Evolutionary conservation across 2,888 invertebrate species (phyloP), one percentile per base, ranked within the genome.

Genomic region (Auanema sp.): DNA sequence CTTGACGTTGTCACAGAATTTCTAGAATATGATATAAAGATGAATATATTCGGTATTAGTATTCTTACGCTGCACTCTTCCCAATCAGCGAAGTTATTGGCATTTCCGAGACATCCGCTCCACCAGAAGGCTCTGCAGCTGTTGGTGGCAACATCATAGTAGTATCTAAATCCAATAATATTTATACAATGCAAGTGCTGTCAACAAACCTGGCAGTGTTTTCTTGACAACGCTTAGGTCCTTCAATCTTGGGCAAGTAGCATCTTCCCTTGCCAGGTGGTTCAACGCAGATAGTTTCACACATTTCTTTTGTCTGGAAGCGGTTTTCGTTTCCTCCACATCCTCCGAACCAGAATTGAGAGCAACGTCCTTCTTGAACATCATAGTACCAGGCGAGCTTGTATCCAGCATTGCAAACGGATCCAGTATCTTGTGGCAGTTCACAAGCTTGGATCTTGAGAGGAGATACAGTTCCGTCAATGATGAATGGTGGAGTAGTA

Each of bases 321-420:
- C 70, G 89, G 83, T 93, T 94, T 24, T 88, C 89, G 84, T 96
- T 97, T 65, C 94, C 95, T 58, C 89, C 89, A 83, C 95, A 95
- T 25, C 95, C 95, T 52, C 92, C 90, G 84, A 90, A 94, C 47
- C 89, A 88, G 85, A 94, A 93, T 77, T 88, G 88, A 75, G 88
- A 87, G 84, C 92, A 93, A 23, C 88, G 85, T 77, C 90, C 90
- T 0, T 87, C 85, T 1, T 85, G 81, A 0, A 86, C 84, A 76
- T 92, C 90, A 84, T 91, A 92, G 86, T 89, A 91, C 93, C 93
- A 92, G 68, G 66, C 73, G 14, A 83, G 72, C 56, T 77, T 78
- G 73, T 79, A 82, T 64, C 80, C 80, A 14, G 74, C 55, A 47
- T 64, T 68, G 65, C 82, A 83, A 43, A 82, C 79, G 24, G 64